phyloP scores from a whole-genome alignment of 2,113 vertebrate species.

The Dissostichus mawsoni region DNA sequence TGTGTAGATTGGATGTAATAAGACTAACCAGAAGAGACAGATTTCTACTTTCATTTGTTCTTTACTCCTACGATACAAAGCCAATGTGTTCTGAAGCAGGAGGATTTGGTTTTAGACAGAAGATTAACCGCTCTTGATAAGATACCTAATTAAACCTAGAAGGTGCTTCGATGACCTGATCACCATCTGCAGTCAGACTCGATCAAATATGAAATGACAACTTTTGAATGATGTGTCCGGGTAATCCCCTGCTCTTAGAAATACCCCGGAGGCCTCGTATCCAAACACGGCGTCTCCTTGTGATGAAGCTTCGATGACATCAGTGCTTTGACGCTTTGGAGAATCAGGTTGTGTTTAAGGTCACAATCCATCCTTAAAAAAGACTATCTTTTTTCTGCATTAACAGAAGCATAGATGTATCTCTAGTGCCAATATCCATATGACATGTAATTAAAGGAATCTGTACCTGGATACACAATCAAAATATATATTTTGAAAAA shows the following conservation, averaged over 20 bases:
- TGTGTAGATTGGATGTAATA: too few relatives aligned
- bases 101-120: not conserved
- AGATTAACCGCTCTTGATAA: not conserved
- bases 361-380: not conserved
- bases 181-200: not conserved
- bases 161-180: slow-evolving; percentile 1
- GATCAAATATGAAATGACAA: slow-evolving; percentile 46
- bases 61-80: not conserved
- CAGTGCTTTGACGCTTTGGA: slow-evolving; percentile 6
- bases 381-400: not conserved
- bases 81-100: not conserved
- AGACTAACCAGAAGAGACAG: too few relatives aligned
- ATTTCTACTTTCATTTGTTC: not conserved
- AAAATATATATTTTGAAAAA: not conserved
- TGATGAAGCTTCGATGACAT: slow-evolving; percentile 1
- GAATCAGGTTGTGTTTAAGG: not conserved
- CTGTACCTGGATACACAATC: not conserved
- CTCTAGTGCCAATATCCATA: not conserved
- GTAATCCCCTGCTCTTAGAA: slow-evolving; percentile 49
- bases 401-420: not conserved
- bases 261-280: slow-evolving; percentile 11
- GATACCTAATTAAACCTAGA: slow-evolving; percentile 10
- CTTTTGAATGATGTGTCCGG: slow-evolving; percentile 15
- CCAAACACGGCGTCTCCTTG: not conserved
- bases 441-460: not conserved